A percentile compares a stretch with the other conserved stretches of the same genome.
These are phyloP conservation scores for Leptodactylus fuscus DNA, from an alignment of 2,113 vertebrate species.

Conservation along the genomic window DNA sequence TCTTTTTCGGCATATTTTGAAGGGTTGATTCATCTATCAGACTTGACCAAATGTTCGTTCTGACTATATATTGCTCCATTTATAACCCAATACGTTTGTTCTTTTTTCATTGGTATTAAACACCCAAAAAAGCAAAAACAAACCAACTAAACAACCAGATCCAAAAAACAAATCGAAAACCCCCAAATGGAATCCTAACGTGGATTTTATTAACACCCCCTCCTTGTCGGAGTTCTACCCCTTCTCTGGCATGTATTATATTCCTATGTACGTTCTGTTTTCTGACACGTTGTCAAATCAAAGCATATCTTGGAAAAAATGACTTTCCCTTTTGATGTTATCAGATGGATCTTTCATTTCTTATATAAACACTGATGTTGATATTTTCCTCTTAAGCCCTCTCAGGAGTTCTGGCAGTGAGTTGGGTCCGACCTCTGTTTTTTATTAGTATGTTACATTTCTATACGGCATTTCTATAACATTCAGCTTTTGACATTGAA, in stretches of 20 bases:
- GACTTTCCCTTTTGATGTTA: conserved; percentile 18
- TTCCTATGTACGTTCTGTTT: no score
- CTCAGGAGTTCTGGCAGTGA: conserved; percentile 54
- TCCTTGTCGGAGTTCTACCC: background rate
- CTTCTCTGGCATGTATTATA: background rate
- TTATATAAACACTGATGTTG: conserved; percentile 30
- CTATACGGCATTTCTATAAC: conserved; percentile 19
- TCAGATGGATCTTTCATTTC: conserved; percentile 20
- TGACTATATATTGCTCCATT: no score
- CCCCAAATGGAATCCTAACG: background rate
- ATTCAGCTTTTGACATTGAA: conserved; percentile 26
- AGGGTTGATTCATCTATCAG: background rate
- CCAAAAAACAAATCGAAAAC: background rate
- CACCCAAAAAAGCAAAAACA: background rate
- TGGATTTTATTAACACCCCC: background rate
- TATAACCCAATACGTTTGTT: no score
- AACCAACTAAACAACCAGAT: background rate
- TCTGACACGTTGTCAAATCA: no score
- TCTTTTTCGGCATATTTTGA: background rate
- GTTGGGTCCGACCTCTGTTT: conserved; percentile 18
- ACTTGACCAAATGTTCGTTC: background rate
- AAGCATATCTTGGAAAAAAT: background rate
- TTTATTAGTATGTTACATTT: conserved; percentile 42
- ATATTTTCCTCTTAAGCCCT: conserved; percentile 37
- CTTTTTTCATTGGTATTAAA: background rate